Evolutionary conservation across 1,140 invertebrate species (phyloP).

Genomic region (Laodelphax striatellus): DNA sequence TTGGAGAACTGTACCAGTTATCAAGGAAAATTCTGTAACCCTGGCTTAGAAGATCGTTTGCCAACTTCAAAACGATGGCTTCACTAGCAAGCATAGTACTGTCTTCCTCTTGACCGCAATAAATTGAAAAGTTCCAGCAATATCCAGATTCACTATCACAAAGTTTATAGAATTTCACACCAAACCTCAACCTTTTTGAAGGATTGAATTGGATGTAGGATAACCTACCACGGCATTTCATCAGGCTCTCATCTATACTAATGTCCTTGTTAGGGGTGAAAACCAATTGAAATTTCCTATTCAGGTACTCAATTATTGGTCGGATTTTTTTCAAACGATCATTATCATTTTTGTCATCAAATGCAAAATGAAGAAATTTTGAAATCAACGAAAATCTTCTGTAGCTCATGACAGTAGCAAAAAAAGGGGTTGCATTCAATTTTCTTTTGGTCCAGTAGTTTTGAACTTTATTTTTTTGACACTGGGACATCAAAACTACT

Average conservation of each 20-base stretch:
- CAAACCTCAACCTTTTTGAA: not conserved
- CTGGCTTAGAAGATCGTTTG: not conserved
- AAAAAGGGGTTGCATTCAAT: not conserved
- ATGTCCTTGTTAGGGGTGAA: not conserved
- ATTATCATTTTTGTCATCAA: not conserved
- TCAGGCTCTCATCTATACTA: not conserved
- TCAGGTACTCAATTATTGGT: not conserved
- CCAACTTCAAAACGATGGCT: not conserved
- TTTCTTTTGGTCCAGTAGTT: not conserved
- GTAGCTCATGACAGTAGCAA: not conserved
- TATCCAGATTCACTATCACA: not conserved
- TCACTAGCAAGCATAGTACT: not conserved
- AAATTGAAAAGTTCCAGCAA: not conserved
- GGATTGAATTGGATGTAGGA: not conserved
- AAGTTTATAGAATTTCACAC: not conserved
- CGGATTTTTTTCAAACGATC: not conserved
- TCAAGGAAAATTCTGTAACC: not conserved
- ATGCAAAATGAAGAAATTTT: constrained; percentile 16
- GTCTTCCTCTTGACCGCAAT: not conserved
- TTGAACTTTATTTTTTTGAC: not conserved
- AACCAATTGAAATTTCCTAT: not conserved
- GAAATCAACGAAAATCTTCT: not conserved
- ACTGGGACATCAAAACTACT: not conserved
- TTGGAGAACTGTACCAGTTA: not conserved
- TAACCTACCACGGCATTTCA: not conserved